Base-by-base conservation (phyloP, 2,797 vertebrate genomes). In the Spondyliosoma cantharus region DNA sequence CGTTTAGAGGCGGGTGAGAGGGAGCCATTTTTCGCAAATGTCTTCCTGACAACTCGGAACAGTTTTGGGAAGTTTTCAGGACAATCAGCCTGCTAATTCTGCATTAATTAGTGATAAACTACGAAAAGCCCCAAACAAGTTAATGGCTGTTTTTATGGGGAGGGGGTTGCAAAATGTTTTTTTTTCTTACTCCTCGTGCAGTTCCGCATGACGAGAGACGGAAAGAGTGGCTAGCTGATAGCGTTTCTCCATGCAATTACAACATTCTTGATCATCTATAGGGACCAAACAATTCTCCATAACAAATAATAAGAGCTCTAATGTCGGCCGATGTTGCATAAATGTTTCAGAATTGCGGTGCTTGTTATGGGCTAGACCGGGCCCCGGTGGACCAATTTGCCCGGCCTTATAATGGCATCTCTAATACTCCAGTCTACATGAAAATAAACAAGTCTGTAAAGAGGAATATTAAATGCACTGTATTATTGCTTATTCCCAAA, bases 361-460 rank as follows among this genome's bases (percentile, higher is more conserved):
- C 89, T 89, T 87, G 87, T 90, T 92, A 90, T 83, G 69, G 59
- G 86, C 78, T 67, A 57, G 68, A 83, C 65, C 46, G 49, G 85
- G 53, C 75, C 91, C 85, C 91, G n/a, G 81, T 43, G 83, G 90
- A 84, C 80, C 91, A 89, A 91, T 92, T 91, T 86, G 85, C 67
- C 72, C 71, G 20, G 78, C 83, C 78, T 83, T 91, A 87, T 92
- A 93, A 91, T 92, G 87, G 90, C 85, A 71, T 92, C 83, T 89
- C 80, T 90, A 90, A 92, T 91, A 90, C 84, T 87, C 63, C 73
- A 82, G 87, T 91, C 86, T 86, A 84, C 87, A 87, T 85, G 90
- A 89, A 92, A 92, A 92, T 92, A 91, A 92, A 91, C 87, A 92
- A 91, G 90, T 91, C 91, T 92, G 90, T 84, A 86, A 87, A 87